Base-by-base conservation (phyloP, 2,113 vertebrate genomes). In the Felis chaus region DNA sequence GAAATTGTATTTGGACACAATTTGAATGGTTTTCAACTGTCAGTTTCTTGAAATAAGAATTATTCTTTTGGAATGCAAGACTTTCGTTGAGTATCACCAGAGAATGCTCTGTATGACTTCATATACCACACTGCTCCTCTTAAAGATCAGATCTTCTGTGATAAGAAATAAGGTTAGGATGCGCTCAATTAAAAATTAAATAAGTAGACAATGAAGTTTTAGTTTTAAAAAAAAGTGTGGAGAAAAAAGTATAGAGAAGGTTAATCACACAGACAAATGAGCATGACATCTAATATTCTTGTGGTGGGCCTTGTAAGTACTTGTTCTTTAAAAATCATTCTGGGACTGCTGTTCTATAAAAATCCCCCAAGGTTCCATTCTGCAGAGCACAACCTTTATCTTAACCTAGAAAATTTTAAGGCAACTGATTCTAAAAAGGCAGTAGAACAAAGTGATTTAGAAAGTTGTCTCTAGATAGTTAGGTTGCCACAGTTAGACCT, bases 1-100 rank as follows among this genome's bases (percentile, higher is more conserved):
- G 65, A 94, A 93, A 68, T 92, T 89, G 3, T 87, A 69, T 96
- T 97, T 93, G 55, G 80, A 57, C 9, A 85, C 18, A 25, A 4
- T 39, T 73, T 89, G 41, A 80, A 48, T 81, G 48, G 12, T 76
- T 71, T 71, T 31, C 31, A 61, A 4, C 4, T 92, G 31, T 68
- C 63, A 92, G 3, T n/a, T 84, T 91, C 45, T 74, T 84, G 31
- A 97, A 81, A 48, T 74, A 41, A 48, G 82, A 80, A 48, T 90
- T 50, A 53, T 3, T 82, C 3, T 65, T 91, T 95, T 89, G 31
- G 16, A 71, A 45, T 53, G 9, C 27, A 76, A 89, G 45, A 48
- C 7, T 68, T 94, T 13, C 50, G n/a, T 71, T 55, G 29, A 84
- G 31, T 78, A 3, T 92, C 19, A 39, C 7, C 27, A 79, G 48